Evolutionary conservation across 2,113 vertebrate genomes (phyloP), one percentile per base, ranked within the genome.

Genomic region (Corydoras sp.): DNA sequence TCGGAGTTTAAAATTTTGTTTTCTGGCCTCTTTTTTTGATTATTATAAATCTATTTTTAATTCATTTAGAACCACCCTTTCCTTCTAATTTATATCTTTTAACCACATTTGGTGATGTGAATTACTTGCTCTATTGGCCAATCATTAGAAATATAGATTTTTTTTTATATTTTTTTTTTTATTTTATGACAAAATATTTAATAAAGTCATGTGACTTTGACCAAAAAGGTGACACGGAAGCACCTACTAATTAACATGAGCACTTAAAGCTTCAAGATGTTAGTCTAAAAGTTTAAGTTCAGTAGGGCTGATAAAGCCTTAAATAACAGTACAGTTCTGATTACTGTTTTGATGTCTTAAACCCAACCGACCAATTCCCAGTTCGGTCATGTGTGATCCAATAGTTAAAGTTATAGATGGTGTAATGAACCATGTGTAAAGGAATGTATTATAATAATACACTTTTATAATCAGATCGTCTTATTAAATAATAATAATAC

Each of bases 341-440:
- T 53, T 43, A 29, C 65, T 12, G 5, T 79, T 54, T 77, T 89
- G 86, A 58, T 48, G 80, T 79, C 77, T 81, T 79, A 77, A 75
- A 77, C 15, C 14, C 18, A 15, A 53, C 18, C 4, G 30, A 79
- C 53, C 69, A 67, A 65, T 59, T 73, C 62, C 18, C 58, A 61
- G 48, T 43, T 43, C 15, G 15, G 56, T 10, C 61, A 63, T 10
- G 58, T 56, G 61, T 62, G 43, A 62, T 29, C 15, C 29, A 64
- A 49, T 49, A n/a, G 14, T 56, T 7, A 56, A 2, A 12, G 7
- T 43, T 48, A 63, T n/a, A 51, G 10, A 2, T 31, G 50, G 50
- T 58, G 56, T 56, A 31, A 35, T 50, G 13, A 69, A 65, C 24
- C 13, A 15, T 14, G 15, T 10, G 11, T 53, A 4, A 31, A 35